Conservation (phyloP, 2,797 vertebrate species). For the Hoplostethus atlanticus region DNA sequence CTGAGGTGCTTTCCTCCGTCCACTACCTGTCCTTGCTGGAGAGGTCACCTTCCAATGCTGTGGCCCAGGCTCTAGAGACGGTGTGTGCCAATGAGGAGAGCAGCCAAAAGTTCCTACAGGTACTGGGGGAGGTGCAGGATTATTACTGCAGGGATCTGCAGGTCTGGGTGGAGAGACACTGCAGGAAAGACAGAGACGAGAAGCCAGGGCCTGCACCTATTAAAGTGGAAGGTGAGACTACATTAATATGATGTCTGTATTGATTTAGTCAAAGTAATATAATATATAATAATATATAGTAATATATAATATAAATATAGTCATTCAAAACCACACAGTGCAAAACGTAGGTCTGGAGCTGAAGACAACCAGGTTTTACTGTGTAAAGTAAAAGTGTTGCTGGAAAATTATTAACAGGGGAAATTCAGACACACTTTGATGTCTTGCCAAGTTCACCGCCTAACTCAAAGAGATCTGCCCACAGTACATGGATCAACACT, state of each 20-base stretch:
- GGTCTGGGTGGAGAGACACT: slow-evolving; percentile 70
- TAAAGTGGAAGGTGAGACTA: slow-evolving; percentile 49
- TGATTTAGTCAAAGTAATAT: background rate
- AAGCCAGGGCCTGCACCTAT: slow-evolving; percentile 13
- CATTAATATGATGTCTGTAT: background rate
- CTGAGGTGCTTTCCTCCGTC: slow-evolving; percentile 53
- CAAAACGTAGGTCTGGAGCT: background rate
- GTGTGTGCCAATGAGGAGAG: slow-evolving; percentile 61
- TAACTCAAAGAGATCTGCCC: background rate
- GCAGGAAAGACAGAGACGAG: background rate
- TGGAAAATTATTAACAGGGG: slow-evolving; percentile 42
- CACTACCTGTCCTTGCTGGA: slow-evolving; percentile 78
- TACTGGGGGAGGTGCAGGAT: slow-evolving; percentile 76
- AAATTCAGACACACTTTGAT: slow-evolving; percentile 17
- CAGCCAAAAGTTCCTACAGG: slow-evolving; percentile 72
- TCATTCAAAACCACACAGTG: background rate
- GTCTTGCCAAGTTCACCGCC: slow-evolving; percentile 12
- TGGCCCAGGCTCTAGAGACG: slow-evolving; percentile 70
- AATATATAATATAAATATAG: background rate
- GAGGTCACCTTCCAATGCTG: slow-evolving; percentile 62
- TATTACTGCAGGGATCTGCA: slow-evolving; percentile 78
- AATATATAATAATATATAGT: background rate
- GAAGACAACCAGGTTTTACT: slow-evolving; percentile 1
- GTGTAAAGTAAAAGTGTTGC: background rate
- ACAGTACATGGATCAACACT: background rate